A percentile compares a stretch with the other conserved stretches of the same genome.
These are phyloP conservation scores for Sebastes steindachneri DNA, from an alignment of 2,797 vertebrate species.

Conservation along the genomic window DNA sequence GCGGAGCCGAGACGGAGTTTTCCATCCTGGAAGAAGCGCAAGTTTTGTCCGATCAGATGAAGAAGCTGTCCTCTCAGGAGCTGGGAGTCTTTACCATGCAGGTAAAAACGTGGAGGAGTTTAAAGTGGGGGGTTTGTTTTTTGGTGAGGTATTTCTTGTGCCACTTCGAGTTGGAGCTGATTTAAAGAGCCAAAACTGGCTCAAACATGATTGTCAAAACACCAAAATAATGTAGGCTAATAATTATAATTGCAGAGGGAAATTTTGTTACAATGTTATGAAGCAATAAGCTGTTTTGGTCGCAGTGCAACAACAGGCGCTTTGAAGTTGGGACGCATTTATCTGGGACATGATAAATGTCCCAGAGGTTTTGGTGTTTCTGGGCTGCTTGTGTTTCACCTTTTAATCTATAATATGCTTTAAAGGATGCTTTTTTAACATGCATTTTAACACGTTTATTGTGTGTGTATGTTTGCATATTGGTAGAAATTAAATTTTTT, in stretches of 20 bases:
- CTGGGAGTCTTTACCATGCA: slow-evolving; percentile 96
- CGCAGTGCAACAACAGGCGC: slow-evolving; percentile 35
- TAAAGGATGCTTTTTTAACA: not conserved
- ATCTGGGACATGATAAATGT: slow-evolving; percentile 25
- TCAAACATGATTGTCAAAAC: not conserved
- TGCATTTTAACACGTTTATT: not conserved
- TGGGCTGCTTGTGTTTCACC: not conserved
- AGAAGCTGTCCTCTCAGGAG: slow-evolving; percentile 92
- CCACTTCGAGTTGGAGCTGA: not conserved
- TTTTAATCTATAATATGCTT: not conserved
- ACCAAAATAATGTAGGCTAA: not conserved
- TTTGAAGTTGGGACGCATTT: slow-evolving; percentile 56
- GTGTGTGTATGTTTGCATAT: no score
- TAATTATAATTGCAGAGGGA: not conserved
- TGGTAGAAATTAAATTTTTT: no score
- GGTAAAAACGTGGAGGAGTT: slow-evolving; percentile 78
- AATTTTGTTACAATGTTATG: slow-evolving; percentile 7
- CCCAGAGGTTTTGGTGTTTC: slow-evolving; percentile 9
- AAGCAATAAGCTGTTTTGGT: slow-evolving; percentile 21
- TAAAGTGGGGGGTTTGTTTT: not conserved
- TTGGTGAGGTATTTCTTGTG: not conserved
- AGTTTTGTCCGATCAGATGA: slow-evolving; percentile 93
- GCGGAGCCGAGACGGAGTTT: slow-evolving; percentile 88
- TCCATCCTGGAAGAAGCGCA: slow-evolving; percentile 95
- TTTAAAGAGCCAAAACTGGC: not conserved